Evolutionary conservation across 2,113 vertebrate genomes (phyloP), one percentile per base, ranked within the genome.

Genomic region (Neolamprologus longior): DNA sequence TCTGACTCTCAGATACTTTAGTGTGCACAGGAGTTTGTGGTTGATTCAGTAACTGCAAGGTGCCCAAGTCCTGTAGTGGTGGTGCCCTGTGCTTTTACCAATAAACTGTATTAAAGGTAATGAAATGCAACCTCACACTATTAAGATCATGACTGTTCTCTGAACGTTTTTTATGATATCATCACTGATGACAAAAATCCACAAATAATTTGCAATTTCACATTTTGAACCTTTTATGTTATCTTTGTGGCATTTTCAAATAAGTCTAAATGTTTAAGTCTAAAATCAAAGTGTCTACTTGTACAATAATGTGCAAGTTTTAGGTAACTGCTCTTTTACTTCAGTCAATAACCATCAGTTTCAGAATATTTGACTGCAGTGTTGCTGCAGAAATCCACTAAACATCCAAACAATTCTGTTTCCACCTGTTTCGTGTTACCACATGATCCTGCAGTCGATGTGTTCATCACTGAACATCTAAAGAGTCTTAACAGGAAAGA

Each of bases 21-120:
- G 35, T 68, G 0, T 14, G 11, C 35, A 68, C 17, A 63, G 9
- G 21, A 26, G 37, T 73, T 73, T 0, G 3, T 10, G 21, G 66
- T 45, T 24, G 13, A 24, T 24, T 71, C 13, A 0, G 8, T 45
- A 21, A 45, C 37, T 26, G 21, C 13, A 45, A 45, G 37, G 8
- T 45, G 4, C 21, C 13, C 21, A 45, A 9, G 13, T 45, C 66
- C 66, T 45, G 66, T 63, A 26, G 54, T 55, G 54, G 54, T 26
- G 54, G 54, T 26, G 54, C 0, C 31, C 58, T 63, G 58, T 19
- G 61, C 31, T 66, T 66, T 63, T 63, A 66, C 61, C 4, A 66
- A 7, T 66, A 66, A 68, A 40, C 4, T 68, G 35, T 40, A 12
- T 40, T 68, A 13, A 68, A 40, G 19, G 14, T 37, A 68, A 68